Base-by-base conservation (phyloP, 92 coral and sea anemone species). In the Desmophyllum pertusum region DNA sequence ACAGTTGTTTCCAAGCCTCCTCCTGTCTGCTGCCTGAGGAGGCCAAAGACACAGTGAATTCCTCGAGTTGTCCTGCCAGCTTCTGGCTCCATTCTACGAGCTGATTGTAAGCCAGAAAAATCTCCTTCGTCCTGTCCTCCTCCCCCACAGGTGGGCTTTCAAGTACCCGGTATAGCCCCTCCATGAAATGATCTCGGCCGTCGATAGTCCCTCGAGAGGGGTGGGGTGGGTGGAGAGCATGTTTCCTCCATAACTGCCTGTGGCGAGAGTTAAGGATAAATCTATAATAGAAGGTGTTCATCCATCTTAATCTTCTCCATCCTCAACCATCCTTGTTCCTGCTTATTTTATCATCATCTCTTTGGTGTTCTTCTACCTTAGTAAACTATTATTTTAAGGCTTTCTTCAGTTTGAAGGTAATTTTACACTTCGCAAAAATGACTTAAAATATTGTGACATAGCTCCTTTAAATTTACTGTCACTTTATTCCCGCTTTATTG, bases 171-270 rank as follows among this genome's bases (percentile, higher is more conserved):
- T 87, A 83, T 27, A 88, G 81, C 5, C 88, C 90, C 40, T 88
- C 87, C 86, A 92, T 76, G 45, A 96, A 96, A 29, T 80, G 76
- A 68, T 96, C 98, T 42, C 98, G 91, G 68, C 90, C 84, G 85
- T 96, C 98, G 51, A 96, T 93, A 23, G 98, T 96, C 18, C 91
- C 92, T 48, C 98, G 94, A 36, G 86, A 78, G 27, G 95, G 92
- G 74, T 87, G 92, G 73, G 89, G 84, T 39, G 92, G 89, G 35
- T 88, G 94, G 41, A 83, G 76, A 36, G 79, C 73, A 55, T 93
- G 93, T 48, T n/a, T 90, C 91, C 5, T 89, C 85, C 92, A 96
- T 93, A 3, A 91, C 83, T 39, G 43, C 64, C 98, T 95, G 51
- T 50, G 19, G 52, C 14, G 27, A 30, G 14, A 33, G 84, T 81